Conservation (phyloP, 92 coral and sea anemone genomes). For the Pocillopora meandrina region DNA sequence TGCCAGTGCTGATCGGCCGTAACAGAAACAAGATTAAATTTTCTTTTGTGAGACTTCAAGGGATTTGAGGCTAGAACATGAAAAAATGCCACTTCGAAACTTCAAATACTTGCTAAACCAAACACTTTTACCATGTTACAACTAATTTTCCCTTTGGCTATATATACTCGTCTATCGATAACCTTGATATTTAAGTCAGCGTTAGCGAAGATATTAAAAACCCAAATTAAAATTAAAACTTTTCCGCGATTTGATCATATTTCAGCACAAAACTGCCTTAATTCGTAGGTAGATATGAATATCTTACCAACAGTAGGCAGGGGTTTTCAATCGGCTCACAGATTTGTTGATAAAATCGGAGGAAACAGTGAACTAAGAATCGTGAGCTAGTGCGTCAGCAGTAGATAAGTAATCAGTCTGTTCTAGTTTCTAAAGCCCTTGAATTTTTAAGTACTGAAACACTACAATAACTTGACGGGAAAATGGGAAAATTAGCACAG, state of each 20-base stretch:
- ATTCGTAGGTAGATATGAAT: background rate
- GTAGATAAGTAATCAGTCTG: conserved; percentile 10
- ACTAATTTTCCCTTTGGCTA: background rate
- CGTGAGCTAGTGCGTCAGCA: background rate
- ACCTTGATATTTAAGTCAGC: background rate
- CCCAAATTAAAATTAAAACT: background rate
- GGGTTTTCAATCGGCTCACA: background rate
- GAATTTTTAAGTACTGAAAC: conserved; percentile 9
- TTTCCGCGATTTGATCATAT: background rate
- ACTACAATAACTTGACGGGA: background rate
- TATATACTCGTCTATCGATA: background rate
- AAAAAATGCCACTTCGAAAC: conserved; percentile 4
- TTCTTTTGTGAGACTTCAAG: conserved; percentile 3
- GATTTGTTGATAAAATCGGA: background rate
- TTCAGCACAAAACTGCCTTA: background rate
- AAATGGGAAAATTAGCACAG: background rate
- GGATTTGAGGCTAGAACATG: background rate
- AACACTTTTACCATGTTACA: background rate
- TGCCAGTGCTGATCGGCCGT: background rate
- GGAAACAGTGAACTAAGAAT: background rate
- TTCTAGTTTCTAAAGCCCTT: conserved; percentile 7
- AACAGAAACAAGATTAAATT: background rate
- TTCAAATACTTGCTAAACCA: background rate
- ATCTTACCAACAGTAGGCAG: background rate
- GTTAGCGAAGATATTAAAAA: background rate